Conservation (phyloP, 2,888 invertebrate species). For the Thera obeliscata region DNA sequence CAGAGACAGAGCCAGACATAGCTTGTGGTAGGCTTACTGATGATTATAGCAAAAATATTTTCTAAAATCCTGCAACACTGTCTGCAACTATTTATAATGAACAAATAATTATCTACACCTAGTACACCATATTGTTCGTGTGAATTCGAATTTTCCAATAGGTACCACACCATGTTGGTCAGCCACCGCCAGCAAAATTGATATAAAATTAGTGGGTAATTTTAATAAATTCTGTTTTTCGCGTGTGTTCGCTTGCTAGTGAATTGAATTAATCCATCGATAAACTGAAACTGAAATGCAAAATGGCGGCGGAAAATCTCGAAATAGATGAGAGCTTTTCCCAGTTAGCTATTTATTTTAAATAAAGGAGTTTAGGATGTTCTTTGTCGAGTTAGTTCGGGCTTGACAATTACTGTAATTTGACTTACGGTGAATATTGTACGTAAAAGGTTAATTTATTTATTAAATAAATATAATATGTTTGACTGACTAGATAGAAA, state of each 20-base stretch:
- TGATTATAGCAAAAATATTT: too few species aligned
- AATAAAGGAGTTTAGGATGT: slow-evolving; percentile 45
- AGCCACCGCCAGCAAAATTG: slow-evolving; percentile 35
- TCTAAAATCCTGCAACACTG: neutral
- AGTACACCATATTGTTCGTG: neutral
- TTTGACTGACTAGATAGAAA: too few species aligned
- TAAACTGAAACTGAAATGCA: slow-evolving; percentile 53
- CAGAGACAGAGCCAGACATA: too few species aligned
- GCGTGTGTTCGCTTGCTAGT: slow-evolving; percentile 43
- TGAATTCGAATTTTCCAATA: slow-evolving; percentile 11
- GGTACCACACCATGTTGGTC: slow-evolving; percentile 13
- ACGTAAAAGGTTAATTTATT: too few species aligned
- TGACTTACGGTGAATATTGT: too few species aligned
- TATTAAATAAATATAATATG: too few species aligned
- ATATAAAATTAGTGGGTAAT: slow-evolving; percentile 42
- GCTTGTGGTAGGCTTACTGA: too few species aligned
- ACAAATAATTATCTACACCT: neutral
- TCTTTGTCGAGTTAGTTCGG: slow-evolving; percentile 26
- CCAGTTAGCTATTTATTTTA: slow-evolving; percentile 51
- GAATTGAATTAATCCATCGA: slow-evolving; percentile 54
- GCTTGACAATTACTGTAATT: too few species aligned
- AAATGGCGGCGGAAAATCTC: slow-evolving; percentile 49
- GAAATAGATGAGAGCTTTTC: slow-evolving; percentile 57
- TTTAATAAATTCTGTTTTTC: slow-evolving; percentile 47
- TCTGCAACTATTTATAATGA: neutral